Conservation (phyloP, 2,113 vertebrate genomes). For the Neoarius graeffei region DNA sequence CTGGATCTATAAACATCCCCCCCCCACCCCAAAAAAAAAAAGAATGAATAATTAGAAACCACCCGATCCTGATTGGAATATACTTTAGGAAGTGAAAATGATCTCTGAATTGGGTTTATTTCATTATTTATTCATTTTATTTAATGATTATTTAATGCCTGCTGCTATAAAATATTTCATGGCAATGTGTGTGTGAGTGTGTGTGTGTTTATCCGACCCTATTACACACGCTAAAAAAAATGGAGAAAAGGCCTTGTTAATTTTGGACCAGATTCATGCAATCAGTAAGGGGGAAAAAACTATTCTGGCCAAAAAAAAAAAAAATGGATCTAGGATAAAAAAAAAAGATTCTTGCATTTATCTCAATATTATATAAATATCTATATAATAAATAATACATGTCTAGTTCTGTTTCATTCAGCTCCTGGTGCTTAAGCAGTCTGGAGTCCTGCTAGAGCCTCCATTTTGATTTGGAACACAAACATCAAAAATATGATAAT, state of each 20-base stretch:
- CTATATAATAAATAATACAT: neutral
- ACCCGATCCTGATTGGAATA: neutral
- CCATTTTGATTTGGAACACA: constrained; percentile 75
- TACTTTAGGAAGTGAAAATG: neutral
- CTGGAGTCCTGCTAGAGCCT: constrained; percentile 53
- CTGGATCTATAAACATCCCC: neutral
- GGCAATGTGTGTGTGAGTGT: neutral
- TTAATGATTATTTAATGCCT: neutral
- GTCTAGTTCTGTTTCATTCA: neutral
- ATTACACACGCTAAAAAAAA: neutral
- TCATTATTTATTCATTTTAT: neutral
- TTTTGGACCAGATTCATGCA: neutral
- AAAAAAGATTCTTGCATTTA: neutral
- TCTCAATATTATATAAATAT: constrained; percentile 22
- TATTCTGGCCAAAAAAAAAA: neutral
- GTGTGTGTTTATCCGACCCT: neutral
- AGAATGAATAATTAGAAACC: neutral
- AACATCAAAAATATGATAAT: constrained; percentile 15
- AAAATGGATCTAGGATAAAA: neutral
- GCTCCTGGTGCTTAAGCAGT: neutral
- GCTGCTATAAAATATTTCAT: neutral
- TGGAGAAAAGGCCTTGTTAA: neutral
- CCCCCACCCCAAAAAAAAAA: neutral
- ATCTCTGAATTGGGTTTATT: neutral
- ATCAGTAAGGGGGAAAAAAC: neutral